phyloP scores from a whole-genome alignment of 2,113 vertebrate genomes.

The Siphamia tubifer region DNA sequence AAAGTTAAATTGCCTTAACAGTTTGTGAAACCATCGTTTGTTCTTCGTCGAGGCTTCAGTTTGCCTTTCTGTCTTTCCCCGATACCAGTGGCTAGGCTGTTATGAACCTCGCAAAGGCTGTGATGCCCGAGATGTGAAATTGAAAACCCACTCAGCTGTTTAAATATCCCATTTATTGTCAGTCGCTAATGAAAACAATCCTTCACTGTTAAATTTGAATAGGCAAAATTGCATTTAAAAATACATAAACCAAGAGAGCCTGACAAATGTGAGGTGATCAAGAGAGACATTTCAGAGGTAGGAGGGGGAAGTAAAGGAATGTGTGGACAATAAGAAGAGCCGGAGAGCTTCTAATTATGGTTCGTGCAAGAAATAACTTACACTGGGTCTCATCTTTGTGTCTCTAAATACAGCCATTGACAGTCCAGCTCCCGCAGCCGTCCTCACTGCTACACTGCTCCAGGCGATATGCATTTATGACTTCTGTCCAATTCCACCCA shows the following conservation, averaged over 20 bases:
- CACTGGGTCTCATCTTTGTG: not conserved
- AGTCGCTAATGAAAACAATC: slow-evolving; percentile 77
- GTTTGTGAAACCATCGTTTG: not conserved
- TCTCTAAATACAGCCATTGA: not conserved
- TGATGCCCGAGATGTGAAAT: slow-evolving; percentile 71
- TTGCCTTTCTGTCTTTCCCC: not conserved
- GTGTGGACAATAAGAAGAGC: not conserved
- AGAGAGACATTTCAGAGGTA: not conserved
- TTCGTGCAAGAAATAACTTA: not conserved
- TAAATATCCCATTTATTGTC: slow-evolving; percentile 78
- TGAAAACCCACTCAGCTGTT: slow-evolving; percentile 79
- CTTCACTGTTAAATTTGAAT: slow-evolving; percentile 73
- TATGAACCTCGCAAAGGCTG: slow-evolving; percentile 11
- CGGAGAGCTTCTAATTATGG: not conserved
- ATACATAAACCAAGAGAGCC: slow-evolving; percentile 68
- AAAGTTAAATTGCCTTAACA: slow-evolving; percentile 24
- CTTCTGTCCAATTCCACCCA: not conserved
- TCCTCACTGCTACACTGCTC: not conserved
- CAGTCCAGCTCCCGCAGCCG: not conserved
- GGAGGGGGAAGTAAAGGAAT: not conserved
- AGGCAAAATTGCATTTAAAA: slow-evolving; percentile 68
- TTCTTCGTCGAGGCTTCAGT: not conserved
- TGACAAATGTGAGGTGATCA: slow-evolving; percentile 58
- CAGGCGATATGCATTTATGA: not conserved
- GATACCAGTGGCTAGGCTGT: slow-evolving; percentile 1